Evolutionary conservation across 2,797 vertebrate species (phyloP).

Genomic region (Trachops cirrhosus): DNA sequence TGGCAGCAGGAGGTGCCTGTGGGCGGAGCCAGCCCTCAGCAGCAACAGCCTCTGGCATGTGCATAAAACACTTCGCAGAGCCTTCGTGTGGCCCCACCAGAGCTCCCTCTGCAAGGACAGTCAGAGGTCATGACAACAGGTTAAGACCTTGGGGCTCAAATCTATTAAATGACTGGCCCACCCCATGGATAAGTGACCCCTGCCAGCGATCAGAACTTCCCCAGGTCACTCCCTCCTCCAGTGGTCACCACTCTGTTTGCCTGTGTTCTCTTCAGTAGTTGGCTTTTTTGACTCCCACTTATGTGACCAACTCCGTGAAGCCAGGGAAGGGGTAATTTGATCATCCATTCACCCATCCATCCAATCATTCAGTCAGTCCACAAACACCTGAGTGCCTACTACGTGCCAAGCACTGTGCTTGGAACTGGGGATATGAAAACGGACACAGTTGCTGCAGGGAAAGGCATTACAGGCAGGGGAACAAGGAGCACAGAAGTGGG

Average conservation of each 20-base stretch:
- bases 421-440: not conserved
- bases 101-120: not conserved
- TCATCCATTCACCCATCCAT: not conserved
- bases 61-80: not conserved
- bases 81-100: not conserved
- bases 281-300: not conserved
- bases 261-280: not conserved
- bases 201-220: not conserved
- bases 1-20: not conserved
- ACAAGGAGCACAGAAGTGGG: not conserved
- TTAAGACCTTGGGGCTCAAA: not conserved
- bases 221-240: not conserved
- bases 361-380: not conserved
- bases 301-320: not conserved
- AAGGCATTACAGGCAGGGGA: not conserved
- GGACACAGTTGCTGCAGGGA: not conserved
- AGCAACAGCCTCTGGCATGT: rapidly evolving
- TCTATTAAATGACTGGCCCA: not conserved
- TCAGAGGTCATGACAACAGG: not conserved
- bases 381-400: not conserved
- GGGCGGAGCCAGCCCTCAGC: not conserved
- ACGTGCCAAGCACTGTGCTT: not conserved
- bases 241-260: not conserved
- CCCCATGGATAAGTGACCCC: not conserved
- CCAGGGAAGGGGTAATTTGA: not conserved